Conservation (phyloP, 35 echinoderm and acorn worm species). For the Hemicentrotus pulcherrimus region DNA sequence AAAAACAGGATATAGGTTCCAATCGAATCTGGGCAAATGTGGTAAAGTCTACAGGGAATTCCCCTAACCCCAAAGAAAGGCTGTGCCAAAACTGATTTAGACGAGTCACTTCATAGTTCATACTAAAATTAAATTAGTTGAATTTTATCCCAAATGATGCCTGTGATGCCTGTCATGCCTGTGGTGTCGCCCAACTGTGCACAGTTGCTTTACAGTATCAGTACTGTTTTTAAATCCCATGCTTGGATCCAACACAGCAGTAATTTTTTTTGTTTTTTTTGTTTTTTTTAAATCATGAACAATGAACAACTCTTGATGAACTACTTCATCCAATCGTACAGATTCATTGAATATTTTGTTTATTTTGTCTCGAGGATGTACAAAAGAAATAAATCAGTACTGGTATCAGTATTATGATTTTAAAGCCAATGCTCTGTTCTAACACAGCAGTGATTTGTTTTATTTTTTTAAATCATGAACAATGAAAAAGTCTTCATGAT, state of each 20-base stretch:
- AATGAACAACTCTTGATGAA: no score
- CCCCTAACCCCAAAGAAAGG: neutral
- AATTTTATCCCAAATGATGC: neutral
- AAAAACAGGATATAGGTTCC: conserved; percentile 17
- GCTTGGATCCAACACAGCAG: neutral
- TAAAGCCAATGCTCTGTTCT: neutral
- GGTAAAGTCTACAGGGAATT: neutral
- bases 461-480: no score
- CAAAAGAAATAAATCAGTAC: no score
- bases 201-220: neutral
- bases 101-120: neutral
- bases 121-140: neutral
- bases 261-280: no score
- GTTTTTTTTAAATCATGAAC: no score
- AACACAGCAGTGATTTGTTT: no score
- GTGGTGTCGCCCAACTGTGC: neutral
- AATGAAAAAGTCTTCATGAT: neutral
- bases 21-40: neutral
- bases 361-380: neutral
- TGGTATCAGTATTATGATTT: neutral
- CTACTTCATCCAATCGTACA: neutral
- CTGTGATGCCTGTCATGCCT: neutral
- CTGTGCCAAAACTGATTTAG: neutral
- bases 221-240: neutral
- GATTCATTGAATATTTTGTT: neutral